These are phyloP conservation scores for Lamprologus lemairii DNA, from an alignment of 2,113 vertebrate genomes.

Conservation along the genomic window DNA sequence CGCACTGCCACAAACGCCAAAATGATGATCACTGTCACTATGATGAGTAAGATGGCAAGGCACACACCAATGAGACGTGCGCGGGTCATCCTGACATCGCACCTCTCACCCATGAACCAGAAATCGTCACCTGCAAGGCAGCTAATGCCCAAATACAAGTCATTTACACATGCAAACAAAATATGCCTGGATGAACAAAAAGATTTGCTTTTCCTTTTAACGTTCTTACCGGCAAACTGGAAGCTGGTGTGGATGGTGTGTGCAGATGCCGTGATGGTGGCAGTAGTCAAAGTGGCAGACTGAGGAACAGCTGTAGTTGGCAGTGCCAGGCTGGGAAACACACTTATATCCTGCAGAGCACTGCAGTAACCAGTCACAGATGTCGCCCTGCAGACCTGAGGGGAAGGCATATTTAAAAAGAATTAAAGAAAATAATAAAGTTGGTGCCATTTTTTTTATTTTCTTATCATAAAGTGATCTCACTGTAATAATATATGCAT, in stretches of 20 bases:
- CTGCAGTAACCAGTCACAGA: constrained; percentile 70
- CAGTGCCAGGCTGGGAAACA: not conserved
- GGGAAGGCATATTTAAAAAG: not conserved
- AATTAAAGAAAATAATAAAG: not conserved
- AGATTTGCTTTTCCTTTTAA: not conserved
- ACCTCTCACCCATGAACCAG: constrained; percentile 83
- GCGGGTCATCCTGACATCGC: constrained; percentile 78
- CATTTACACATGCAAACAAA: not conserved
- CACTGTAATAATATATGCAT: not conserved
- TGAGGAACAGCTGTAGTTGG: constrained; percentile 76
- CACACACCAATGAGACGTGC: constrained; percentile 71
- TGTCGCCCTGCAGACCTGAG: constrained; percentile 65
- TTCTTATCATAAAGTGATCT: not conserved
- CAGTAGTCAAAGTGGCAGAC: constrained; percentile 76
- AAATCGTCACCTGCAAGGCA: constrained; percentile 81
- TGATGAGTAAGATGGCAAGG: constrained; percentile 66
- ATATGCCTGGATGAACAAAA: not conserved
- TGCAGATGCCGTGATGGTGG: constrained; percentile 81
- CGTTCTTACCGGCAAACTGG: constrained; percentile 78
- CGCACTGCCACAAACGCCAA: constrained; percentile 69
- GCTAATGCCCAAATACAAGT: constrained; percentile 42
- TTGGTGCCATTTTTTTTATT: not conserved
- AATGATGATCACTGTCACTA: constrained; percentile 58
- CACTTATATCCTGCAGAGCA: constrained; percentile 76
- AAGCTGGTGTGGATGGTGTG: constrained; percentile 62